These are phyloP conservation scores for Zaprionus vittiger DNA, from an alignment of 1,140 invertebrate genomes.

Conservation along the genomic window DNA sequence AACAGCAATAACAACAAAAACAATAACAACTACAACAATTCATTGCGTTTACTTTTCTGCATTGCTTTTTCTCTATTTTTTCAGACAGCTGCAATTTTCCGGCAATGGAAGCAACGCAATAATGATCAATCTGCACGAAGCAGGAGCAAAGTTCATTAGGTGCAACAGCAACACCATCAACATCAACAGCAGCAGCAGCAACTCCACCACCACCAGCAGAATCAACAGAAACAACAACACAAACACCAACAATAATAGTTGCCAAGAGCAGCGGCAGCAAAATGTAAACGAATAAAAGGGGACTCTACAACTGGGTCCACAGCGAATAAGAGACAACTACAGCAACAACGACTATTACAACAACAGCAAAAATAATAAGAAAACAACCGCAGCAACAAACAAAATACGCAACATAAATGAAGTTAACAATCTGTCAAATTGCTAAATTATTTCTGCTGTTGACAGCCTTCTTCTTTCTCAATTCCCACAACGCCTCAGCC, in stretches of 20 bases:
- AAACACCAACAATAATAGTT: slow-evolving; percentile 27
- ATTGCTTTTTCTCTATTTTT: slow-evolving; percentile 28
- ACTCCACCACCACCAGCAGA: background rate
- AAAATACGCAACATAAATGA: slow-evolving; percentile 83
- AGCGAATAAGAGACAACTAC: slow-evolving; percentile 21
- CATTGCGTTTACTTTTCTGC: slow-evolving; percentile 27
- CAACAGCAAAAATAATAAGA: slow-evolving; percentile 8
- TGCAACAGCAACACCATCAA: slow-evolving; percentile 32
- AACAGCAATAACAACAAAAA: background rate
- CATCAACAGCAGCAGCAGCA: slow-evolving; percentile 12
- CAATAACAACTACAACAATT: slow-evolving; percentile 9
- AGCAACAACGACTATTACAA: slow-evolving; percentile 28
- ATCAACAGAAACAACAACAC: slow-evolving; percentile 16
- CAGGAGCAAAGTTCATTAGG: slow-evolving; percentile 51
- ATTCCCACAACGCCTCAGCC: slow-evolving; percentile 60
- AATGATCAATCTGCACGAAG: slow-evolving; percentile 58
- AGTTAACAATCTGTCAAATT: slow-evolving; percentile 84
- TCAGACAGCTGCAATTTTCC: slow-evolving; percentile 55
- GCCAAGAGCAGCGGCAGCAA: slow-evolving; percentile 49
- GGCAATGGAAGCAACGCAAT: slow-evolving; percentile 55
- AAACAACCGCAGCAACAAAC: slow-evolving; percentile 49
- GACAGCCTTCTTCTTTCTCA: slow-evolving; percentile 82
- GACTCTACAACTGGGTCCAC: slow-evolving; percentile 46
- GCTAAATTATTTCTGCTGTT: slow-evolving; percentile 84
- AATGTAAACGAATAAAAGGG: slow-evolving; percentile 61